These are phyloP conservation scores for Sandelia bainsii DNA, from an alignment of 2,797 vertebrate species.

Conservation along the genomic window DNA sequence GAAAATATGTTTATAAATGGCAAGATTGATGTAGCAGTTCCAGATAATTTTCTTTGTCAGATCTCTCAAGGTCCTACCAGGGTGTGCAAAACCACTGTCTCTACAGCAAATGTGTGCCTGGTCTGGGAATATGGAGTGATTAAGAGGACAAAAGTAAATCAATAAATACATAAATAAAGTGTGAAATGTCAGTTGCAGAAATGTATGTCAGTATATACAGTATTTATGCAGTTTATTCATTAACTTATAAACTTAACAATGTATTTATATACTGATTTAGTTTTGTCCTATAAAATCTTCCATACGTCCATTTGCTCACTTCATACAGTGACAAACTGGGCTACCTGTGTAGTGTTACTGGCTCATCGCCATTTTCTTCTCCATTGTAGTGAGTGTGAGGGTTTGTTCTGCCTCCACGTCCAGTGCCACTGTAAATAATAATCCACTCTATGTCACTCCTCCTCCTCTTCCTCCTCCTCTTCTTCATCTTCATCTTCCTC, in stretches of 20 bases:
- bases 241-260: conserved; percentile 32
- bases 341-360: conserved; percentile 11
- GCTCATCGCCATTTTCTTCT: conserved; percentile 18
- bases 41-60: conserved; percentile 14
- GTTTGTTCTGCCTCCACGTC: not conserved
- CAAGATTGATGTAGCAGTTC: not conserved
- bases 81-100: conserved; percentile 52
- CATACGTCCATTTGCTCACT: conserved; percentile 11
- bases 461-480: conserved; percentile 34
- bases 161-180: conserved; percentile 33
- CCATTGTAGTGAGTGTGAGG: conserved; percentile 18
- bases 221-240: conserved; percentile 20
- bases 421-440: conserved; percentile 24
- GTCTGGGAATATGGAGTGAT: conserved; percentile 3
- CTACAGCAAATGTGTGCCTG: conserved; percentile 6
- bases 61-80: conserved; percentile 38
- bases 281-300: conserved; percentile 47
- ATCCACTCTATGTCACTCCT: conserved; percentile 41
- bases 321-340: conserved; percentile 33
- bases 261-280: conserved; percentile 43
- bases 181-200: conserved; percentile 19
- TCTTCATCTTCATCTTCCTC: accelerated
- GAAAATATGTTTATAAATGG: conserved; percentile 36
- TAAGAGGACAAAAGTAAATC: conserved; percentile 39
- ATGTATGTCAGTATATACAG: conserved; percentile 30